Evolutionary conservation across 2,888 invertebrate genomes (phyloP).

Genomic region (Corbicula japonica): DNA sequence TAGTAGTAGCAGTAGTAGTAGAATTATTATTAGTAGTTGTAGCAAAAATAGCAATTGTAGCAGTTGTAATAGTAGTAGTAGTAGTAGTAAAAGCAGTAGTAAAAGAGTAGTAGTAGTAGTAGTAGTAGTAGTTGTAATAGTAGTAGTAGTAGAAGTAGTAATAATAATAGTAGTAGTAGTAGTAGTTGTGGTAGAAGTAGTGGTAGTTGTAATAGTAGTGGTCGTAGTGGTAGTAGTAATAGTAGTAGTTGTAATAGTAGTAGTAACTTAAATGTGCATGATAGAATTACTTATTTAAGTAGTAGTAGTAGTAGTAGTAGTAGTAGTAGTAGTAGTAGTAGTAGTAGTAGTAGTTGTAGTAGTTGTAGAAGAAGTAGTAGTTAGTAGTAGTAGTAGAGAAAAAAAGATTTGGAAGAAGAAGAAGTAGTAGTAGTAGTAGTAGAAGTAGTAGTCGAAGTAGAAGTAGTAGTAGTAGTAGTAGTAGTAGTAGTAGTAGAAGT

Average conservation of each 20-base stretch:
- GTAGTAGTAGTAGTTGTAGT: conserved; percentile 11
- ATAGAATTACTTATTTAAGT: conserved; percentile 2
- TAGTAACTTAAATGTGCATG: neutral
- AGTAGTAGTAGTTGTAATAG: conserved; percentile 24
- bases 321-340: conserved; percentile 19
- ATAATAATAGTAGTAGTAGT: conserved; percentile 20
- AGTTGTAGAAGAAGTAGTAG: neutral
- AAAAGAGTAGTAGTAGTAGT: conserved; percentile 12
- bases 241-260: conserved; percentile 6
- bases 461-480: neutral
- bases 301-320: conserved; percentile 19
- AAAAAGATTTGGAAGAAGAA: neutral
- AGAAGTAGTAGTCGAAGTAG: neutral
- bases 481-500: neutral
- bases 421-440: neutral
- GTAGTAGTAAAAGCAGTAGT: conserved; percentile 15
- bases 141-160: conserved; percentile 12
- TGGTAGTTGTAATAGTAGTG: conserved; percentile 4
- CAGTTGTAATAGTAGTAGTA: conserved; percentile 16
- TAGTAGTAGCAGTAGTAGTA: conserved; percentile 26
- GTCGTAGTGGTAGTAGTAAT: conserved; percentile 12
- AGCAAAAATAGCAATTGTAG: conserved; percentile 15
- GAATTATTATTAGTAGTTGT: conserved; percentile 10
- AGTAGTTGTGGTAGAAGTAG: conserved; percentile 17
- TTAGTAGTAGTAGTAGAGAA: neutral